phyloP scores from a whole-genome alignment of 2,888 invertebrate genomes.

The Dysmachus trigonus region DNA sequence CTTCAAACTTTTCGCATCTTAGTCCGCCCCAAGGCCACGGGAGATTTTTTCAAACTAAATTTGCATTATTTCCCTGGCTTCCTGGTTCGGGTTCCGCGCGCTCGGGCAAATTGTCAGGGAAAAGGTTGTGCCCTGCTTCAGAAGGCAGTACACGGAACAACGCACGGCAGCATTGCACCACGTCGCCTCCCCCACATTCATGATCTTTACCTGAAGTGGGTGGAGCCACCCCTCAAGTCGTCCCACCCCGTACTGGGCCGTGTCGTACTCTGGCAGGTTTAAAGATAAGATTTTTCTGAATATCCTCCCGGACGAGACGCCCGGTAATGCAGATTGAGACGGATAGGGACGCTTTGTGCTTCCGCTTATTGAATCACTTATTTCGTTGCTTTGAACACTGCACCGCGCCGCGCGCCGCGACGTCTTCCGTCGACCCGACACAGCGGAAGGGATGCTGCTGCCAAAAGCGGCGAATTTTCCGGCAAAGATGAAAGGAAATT shows the following conservation, averaged over 20 bases:
- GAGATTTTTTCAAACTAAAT: slow-evolving; percentile 47
- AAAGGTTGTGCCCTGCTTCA: neutral
- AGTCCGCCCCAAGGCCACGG: slow-evolving; percentile 40
- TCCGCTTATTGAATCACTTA: neutral
- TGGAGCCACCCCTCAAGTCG: neutral
- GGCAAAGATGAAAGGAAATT: neutral
- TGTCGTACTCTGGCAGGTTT: neutral
- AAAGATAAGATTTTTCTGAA: neutral
- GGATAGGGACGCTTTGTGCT: neutral
- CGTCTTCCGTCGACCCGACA: neutral
- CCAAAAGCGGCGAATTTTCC: neutral
- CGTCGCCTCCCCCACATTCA: neutral
- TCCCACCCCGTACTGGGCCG: neutral
- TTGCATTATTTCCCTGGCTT: slow-evolving; percentile 41
- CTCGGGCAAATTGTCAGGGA: neutral
- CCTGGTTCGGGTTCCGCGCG: neutral
- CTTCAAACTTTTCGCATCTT: slow-evolving; percentile 42
- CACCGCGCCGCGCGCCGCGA: neutral
- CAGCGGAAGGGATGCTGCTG: neutral
- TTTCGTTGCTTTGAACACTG: neutral
- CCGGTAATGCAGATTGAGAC: neutral
- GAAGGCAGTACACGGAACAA: neutral
- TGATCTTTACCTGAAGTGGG: neutral
- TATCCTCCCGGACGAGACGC: neutral
- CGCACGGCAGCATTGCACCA: neutral